Percentiles rank a stretch among this genome's conserved stretches.
Evolutionary conservation across 2,888 invertebrate genomes (phyloP).

Genomic region (Lomographa bimaculata): DNA sequence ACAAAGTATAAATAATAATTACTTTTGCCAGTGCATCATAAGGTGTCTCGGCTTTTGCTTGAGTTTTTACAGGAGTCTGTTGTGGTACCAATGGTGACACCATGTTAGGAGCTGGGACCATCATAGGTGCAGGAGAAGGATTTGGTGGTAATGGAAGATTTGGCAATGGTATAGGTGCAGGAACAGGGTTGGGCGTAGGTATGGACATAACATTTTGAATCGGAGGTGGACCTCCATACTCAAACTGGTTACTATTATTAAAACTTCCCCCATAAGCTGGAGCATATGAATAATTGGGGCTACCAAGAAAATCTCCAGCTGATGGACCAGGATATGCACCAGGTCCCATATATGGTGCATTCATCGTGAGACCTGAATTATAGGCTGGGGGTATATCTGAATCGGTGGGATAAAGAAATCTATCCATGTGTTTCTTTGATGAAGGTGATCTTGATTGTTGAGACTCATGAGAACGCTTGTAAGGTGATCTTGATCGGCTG

Average conservation of each 20-base stretch:
- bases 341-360: slow-evolving; percentile 23
- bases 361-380: neutral
- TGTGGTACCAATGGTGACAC: slow-evolving; percentile 33
- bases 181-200: slow-evolving; percentile 38
- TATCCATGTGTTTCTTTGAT: slow-evolving; percentile 14
- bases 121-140: slow-evolving; percentile 26
- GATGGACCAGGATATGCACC: slow-evolving; percentile 23
- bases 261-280: slow-evolving; percentile 46
- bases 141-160: slow-evolving; percentile 33
- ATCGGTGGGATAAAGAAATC: slow-evolving; percentile 28
- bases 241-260: slow-evolving; percentile 42
- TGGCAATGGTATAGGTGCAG: slow-evolving; percentile 36
- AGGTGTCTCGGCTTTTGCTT: slow-evolving; percentile 41
- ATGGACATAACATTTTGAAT: neutral
- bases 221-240: slow-evolving; percentile 45
- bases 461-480: slow-evolving; percentile 5
- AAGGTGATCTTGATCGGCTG: slow-evolving; percentile 22
- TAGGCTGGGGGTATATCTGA: slow-evolving; percentile 14
- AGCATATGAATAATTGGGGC: slow-evolving; percentile 30
- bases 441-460: slow-evolving; percentile 28
- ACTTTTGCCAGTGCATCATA: slow-evolving; percentile 75
- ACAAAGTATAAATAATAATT: slow-evolving; percentile 37
- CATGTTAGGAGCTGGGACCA: slow-evolving; percentile 46
- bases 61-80: slow-evolving; percentile 20
- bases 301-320: slow-evolving; percentile 20